These are phyloP conservation scores for Physocephala rufipes DNA, from an alignment of 2,888 invertebrate genomes.

Conservation along the genomic window DNA sequence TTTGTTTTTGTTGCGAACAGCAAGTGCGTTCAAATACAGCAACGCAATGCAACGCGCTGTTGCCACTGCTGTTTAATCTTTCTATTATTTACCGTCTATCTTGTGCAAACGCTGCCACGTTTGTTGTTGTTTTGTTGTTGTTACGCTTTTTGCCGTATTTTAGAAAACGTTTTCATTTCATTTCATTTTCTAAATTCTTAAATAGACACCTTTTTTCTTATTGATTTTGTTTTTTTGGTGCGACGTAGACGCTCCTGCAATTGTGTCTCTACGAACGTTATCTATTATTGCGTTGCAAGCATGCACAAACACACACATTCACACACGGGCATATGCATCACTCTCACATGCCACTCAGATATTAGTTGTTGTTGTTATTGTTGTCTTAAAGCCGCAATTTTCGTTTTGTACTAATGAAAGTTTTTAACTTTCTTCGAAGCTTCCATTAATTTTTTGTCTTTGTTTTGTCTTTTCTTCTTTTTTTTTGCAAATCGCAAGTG, in stretches of 20 bases:
- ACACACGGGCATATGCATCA: not conserved
- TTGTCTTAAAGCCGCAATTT: conserved; percentile 27
- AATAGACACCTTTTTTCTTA: conserved; percentile 7
- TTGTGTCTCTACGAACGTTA: too few species aligned
- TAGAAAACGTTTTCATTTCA: conserved; percentile 43
- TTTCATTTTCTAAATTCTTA: conserved; percentile 47
- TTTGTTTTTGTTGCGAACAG: conserved; percentile 20
- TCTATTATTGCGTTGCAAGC: too few species aligned
- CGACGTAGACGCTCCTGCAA: not conserved
- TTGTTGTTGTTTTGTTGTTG: not conserved
- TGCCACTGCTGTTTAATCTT: not conserved
- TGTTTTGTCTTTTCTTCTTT: conserved; percentile 49
- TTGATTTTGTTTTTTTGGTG: conserved; percentile 27
- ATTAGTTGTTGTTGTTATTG: not conserved
- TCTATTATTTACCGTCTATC: too few species aligned
- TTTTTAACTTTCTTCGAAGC: conserved; percentile 40
- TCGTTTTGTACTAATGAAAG: conserved; percentile 32
- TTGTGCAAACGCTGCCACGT: not conserved
- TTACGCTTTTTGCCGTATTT: conserved; percentile 13
- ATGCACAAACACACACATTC: not conserved
- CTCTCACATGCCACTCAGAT: conserved; percentile 30
- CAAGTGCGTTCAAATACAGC: conserved; percentile 6
- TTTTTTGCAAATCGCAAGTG: conserved; percentile 50
- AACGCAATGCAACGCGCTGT: not conserved
- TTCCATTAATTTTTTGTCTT: conserved; percentile 46